Conservation (phyloP, 2,797 vertebrate species). For the Chelidonichthys spinosus region DNA sequence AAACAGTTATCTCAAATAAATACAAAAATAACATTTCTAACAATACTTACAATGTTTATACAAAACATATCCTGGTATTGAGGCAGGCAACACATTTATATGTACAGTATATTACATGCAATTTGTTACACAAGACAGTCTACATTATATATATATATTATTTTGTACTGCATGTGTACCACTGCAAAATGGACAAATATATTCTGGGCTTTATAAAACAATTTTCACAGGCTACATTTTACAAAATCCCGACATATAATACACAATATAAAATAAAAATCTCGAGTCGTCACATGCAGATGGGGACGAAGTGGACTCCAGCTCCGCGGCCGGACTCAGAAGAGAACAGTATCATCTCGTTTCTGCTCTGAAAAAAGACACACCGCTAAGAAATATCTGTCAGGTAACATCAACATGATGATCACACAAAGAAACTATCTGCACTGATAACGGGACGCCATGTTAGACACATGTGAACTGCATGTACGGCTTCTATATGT, state of each 20-base stretch:
- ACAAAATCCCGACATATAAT: constrained; percentile 85
- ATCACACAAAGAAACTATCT: constrained; percentile 36
- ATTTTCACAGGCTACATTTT: constrained; percentile 85
- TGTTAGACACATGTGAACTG: constrained; percentile 23
- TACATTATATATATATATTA: constrained; percentile 67
- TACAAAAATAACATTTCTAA: constrained; percentile 92
- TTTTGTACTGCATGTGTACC: constrained; percentile 82
- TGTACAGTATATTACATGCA: constrained; percentile 94
- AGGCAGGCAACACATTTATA: constrained; percentile 88
- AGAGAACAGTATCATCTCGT: constrained; percentile 52
- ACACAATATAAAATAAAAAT: constrained; percentile 65
- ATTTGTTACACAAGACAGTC: constrained; percentile 84
- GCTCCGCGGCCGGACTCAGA: constrained; percentile 58
- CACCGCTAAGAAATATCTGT: constrained; percentile 38
- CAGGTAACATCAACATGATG: constrained; percentile 44
- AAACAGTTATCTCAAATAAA: constrained; percentile 84
- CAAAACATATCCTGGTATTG: constrained; percentile 91
- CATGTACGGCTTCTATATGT: constrained; percentile 16
- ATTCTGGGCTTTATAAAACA: constrained; percentile 88
- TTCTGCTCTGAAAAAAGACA: constrained; percentile 43
- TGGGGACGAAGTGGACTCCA: constrained; percentile 56
- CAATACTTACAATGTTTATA: constrained; percentile 92
- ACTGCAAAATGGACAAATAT: constrained; percentile 83
- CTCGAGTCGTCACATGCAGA: constrained; percentile 77
- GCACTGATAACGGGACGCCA: constrained; percentile 27